These are phyloP conservation scores for Entomobrya proxima DNA, from an alignment of 2,888 invertebrate genomes.

Conservation along the genomic window DNA sequence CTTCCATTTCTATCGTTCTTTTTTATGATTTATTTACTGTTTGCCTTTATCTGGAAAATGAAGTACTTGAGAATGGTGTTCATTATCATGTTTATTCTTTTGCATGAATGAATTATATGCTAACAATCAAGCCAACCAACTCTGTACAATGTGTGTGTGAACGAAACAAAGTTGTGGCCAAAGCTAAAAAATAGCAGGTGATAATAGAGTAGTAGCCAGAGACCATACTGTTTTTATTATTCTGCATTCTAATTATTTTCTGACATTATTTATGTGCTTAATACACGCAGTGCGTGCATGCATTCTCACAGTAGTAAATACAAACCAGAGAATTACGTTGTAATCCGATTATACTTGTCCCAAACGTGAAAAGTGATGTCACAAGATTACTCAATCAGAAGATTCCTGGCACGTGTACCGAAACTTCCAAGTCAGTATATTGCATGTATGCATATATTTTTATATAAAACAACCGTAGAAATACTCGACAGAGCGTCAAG, in stretches of 20 bases:
- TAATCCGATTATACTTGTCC: slow-evolving; percentile 62
- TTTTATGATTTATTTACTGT: slow-evolving; percentile 46
- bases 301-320: too few species aligned
- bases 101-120: slow-evolving; percentile 21
- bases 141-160: neutral
- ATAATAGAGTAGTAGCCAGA: slow-evolving; percentile 35
- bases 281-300: slow-evolving; percentile 17
- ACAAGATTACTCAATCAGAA: slow-evolving; percentile 59
- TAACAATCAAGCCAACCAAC: neutral
- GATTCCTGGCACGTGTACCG: slow-evolving; percentile 56
- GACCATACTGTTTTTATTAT: slow-evolving; percentile 25
- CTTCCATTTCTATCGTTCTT: slow-evolving; percentile 42
- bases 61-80: slow-evolving; percentile 31
- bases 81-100: slow-evolving; percentile 40
- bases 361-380: slow-evolving; percentile 61
- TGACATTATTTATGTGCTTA: slow-evolving; percentile 43
- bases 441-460: neutral
- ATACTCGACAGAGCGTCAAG: neutral
- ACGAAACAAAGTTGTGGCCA: slow-evolving; percentile 19
- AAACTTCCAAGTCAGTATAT: neutral
- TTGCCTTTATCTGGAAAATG: slow-evolving; percentile 61
- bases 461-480: neutral
- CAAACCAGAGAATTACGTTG: slow-evolving; percentile 13
- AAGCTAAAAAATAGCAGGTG: neutral
- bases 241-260: slow-evolving; percentile 38